Conservation (phyloP, 2,888 invertebrate species). For the Caenorhabditis sp. region DNA sequence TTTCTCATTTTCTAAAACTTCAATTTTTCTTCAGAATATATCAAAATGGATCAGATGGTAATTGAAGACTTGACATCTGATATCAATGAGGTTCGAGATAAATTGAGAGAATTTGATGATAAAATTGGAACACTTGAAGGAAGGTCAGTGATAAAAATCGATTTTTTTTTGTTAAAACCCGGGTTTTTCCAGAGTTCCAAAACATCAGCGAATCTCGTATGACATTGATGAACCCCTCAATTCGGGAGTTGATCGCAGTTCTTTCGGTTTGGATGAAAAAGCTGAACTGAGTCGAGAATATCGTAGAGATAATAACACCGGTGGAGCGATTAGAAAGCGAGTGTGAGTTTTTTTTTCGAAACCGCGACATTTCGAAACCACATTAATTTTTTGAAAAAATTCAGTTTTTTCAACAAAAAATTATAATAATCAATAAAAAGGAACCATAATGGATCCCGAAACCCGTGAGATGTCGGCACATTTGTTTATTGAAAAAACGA, state of each 20-base stretch:
- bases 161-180: neutral
- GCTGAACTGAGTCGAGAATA: neutral
- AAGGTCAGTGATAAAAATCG: conserved; percentile 5
- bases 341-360: neutral
- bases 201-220: conserved; percentile 26
- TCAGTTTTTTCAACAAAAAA: too few relatives aligned
- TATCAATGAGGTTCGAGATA: conserved; percentile 21
- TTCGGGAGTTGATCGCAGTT: conserved; percentile 16
- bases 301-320: neutral
- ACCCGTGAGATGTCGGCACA: too few relatives aligned
- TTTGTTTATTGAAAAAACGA: too few relatives aligned
- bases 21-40: neutral
- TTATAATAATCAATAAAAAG: too few relatives aligned
- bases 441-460: too few relatives aligned
- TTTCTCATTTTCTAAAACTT: neutral
- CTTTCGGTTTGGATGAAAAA: conserved; percentile 22
- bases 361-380: neutral
- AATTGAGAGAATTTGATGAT: conserved; percentile 26
- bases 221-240: conserved; percentile 15
- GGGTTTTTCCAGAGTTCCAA: conserved; percentile 14
- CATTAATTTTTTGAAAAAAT: neutral
- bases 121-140: conserved; percentile 24
- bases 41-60: conserved; percentile 18
- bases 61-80: conserved; percentile 32
- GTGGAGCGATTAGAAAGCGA: conserved; percentile 10